A percentile compares a stretch with the other conserved stretches of the same genome.
These are phyloP conservation scores for Rhabdomys dilectus DNA, from an alignment of 2,113 vertebrate genomes.

Conservation along the genomic window DNA sequence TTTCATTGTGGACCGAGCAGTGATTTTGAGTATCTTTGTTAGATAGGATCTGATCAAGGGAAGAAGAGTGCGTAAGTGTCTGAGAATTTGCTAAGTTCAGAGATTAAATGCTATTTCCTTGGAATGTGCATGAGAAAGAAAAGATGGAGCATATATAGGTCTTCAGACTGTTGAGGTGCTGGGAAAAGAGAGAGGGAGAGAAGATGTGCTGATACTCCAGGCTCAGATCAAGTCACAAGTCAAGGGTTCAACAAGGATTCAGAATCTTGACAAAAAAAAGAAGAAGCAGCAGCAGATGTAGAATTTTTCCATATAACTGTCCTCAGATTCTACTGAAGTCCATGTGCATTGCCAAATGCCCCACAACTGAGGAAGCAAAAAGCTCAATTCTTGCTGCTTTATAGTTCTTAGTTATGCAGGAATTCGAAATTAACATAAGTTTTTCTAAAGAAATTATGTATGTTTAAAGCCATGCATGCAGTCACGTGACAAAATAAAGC, in stretches of 20 bases:
- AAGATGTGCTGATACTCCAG: background rate
- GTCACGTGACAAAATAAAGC: background rate
- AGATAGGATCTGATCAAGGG: background rate
- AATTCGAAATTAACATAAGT: background rate
- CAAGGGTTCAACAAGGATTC: background rate
- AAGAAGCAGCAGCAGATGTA: background rate
- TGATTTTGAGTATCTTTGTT: background rate
- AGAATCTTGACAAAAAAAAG: background rate
- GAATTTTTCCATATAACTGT: background rate
- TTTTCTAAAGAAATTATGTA: background rate
- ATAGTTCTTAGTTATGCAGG: background rate
- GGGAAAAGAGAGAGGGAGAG: background rate
- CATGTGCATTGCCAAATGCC: background rate
- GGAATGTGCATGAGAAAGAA: background rate
- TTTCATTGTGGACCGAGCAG: background rate
- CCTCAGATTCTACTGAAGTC: background rate
- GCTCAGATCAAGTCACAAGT: background rate
- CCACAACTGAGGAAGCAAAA: background rate
- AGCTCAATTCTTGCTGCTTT: slow-evolving; percentile 17
- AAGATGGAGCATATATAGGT: background rate
- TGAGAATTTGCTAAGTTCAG: background rate
- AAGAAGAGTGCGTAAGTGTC: background rate
- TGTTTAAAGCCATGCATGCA: background rate
- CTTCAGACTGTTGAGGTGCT: background rate
- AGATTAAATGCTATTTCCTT: background rate